Percentiles rank a stretch among this genome's conserved stretches.
phyloP scores from a whole-genome alignment of 2,113 vertebrate species.

The Indri indri region DNA sequence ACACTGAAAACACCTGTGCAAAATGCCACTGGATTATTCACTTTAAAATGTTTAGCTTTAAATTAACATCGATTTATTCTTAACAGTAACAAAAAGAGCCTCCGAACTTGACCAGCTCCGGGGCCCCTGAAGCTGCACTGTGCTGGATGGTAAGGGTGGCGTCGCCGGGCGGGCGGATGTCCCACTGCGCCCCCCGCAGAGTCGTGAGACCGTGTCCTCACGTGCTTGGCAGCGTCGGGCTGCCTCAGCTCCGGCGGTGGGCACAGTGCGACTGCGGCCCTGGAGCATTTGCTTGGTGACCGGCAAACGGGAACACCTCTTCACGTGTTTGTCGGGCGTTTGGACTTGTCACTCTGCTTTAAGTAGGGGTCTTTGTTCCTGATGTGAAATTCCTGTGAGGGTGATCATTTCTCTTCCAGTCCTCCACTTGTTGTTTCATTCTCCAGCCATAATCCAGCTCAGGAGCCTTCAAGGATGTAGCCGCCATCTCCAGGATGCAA shows the following conservation, averaged over 20 bases:
- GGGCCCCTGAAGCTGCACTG: neutral
- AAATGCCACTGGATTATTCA: neutral
- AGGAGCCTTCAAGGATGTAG: neutral
- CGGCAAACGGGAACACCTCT: neutral
- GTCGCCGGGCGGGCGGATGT: accelerated
- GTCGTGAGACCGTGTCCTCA: no score
- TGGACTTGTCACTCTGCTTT: neutral
- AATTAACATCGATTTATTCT: neutral
- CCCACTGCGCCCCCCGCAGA: no score
- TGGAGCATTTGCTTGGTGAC: neutral
- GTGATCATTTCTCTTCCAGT: neutral
- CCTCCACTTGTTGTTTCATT: neutral
- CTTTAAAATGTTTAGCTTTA: neutral
- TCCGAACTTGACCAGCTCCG: neutral
- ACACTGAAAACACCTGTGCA: neutral
- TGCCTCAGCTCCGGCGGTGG: neutral
- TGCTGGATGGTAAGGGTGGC: no score
- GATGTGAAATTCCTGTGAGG: neutral
- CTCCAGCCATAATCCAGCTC: neutral
- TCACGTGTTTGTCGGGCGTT: neutral
- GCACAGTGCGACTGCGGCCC: neutral
- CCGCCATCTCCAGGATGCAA: accelerated
- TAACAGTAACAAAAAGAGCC: neutral
- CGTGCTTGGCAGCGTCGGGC: neutral
- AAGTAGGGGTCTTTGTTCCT: neutral